A percentile compares a stretch with the other conserved stretches of the same genome.
Conservation (phyloP, 2,113 vertebrate genomes). For the Strix aluco region DNA sequence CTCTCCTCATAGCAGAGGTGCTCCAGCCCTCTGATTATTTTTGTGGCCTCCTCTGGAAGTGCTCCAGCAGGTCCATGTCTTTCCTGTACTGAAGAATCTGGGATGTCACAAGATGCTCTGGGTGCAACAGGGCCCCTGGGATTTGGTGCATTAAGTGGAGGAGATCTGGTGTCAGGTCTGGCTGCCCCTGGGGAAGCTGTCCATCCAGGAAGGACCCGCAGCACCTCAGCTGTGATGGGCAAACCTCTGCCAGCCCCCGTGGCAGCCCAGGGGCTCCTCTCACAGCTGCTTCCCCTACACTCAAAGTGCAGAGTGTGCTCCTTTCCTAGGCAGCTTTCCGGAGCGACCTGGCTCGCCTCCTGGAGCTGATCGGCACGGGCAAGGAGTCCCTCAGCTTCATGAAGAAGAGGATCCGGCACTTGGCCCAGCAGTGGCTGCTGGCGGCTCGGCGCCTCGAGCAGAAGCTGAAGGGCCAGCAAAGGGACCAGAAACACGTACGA, state of each 20-base stretch:
- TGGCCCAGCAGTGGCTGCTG: constrained; percentile 86
- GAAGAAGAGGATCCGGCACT: constrained; percentile 89
- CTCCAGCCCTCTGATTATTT: neutral
- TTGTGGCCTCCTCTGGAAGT: neutral
- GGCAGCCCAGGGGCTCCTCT: neutral
- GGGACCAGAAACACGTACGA: constrained; percentile 84
- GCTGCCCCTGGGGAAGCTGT: neutral
- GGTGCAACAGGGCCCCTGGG: neutral
- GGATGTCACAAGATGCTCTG: neutral
- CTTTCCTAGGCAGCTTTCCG: constrained; percentile 83
- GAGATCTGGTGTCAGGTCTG: neutral
- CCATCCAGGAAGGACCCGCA: neutral
- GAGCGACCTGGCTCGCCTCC: constrained; percentile 82
- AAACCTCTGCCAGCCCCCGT: rapidly evolving
- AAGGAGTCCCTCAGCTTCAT: constrained; percentile 98
- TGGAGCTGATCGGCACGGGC: constrained; percentile 90
- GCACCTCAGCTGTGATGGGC: neutral
- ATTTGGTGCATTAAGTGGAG: neutral
- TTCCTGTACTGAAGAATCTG: neutral
- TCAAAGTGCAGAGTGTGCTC: neutral
- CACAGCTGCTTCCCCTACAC: rapidly evolving
- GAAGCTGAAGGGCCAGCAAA: constrained; percentile 74
- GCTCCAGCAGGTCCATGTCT: rapidly evolving
- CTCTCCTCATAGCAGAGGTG: neutral
- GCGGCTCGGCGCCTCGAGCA: constrained; percentile 82